phyloP scores from a whole-genome alignment of 2,888 invertebrate species.

The Oithona nana region DNA sequence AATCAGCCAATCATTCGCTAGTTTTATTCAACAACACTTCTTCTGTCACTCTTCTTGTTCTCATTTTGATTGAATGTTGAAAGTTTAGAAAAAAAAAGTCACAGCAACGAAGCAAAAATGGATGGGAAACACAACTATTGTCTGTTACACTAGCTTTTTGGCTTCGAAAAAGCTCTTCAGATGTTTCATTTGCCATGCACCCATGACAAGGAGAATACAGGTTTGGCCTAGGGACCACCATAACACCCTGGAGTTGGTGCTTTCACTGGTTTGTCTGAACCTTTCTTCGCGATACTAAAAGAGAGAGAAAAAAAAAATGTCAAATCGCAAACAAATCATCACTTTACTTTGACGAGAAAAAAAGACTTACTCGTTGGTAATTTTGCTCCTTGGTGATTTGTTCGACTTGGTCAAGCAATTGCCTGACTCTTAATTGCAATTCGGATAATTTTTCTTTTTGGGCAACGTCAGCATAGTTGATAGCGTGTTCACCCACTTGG shows the following conservation, averaged over 20 bases:
- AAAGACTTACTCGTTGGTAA: constrained; percentile 64
- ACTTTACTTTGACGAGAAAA: constrained; percentile 2
- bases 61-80: too few species aligned
- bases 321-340: not conserved
- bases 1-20: too few species aligned
- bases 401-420: constrained; percentile 88
- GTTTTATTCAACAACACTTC: too few species aligned
- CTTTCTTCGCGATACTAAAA: constrained; percentile 86
- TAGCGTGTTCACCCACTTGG: constrained; percentile 95
- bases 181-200: constrained; percentile 98
- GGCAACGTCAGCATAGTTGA: constrained; percentile 90
- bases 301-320: not conserved
- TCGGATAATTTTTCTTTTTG: constrained; percentile 93
- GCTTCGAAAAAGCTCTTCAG: constrained; percentile 98
- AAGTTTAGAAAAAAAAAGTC: too few species aligned
- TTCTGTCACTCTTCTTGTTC: too few species aligned
- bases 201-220: constrained; percentile 68
- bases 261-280: constrained; percentile 91
- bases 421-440: constrained; percentile 78
- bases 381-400: constrained; percentile 99
- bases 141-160: constrained; percentile 89
- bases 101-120: too few species aligned
- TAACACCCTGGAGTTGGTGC: constrained; percentile 79
- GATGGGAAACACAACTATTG: too few species aligned
- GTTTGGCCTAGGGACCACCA: constrained; percentile 82